Conservation (phyloP, 1,140 invertebrate species). For the Heliconius eleuchia region DNA sequence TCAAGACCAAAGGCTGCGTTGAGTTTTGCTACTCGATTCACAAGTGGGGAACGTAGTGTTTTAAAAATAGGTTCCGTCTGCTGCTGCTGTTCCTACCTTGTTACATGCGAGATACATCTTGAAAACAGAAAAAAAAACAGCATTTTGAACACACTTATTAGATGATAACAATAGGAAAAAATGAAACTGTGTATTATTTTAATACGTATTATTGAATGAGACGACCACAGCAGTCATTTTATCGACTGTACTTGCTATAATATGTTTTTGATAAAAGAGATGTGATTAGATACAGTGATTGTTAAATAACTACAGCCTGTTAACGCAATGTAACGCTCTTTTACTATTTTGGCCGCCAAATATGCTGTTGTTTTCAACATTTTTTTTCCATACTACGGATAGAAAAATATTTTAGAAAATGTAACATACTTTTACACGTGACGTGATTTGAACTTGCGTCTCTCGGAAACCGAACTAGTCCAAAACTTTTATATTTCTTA, state of each 20-base stretch:
- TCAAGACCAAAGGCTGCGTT: not conserved
- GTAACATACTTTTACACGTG: too few relatives aligned
- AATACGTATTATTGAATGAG: too few relatives aligned
- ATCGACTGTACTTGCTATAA: not conserved
- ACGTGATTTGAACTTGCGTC: too few relatives aligned
- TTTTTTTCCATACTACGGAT: not conserved
- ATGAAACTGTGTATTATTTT: too few relatives aligned
- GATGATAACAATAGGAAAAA: too few relatives aligned
- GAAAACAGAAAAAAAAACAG: too few relatives aligned
- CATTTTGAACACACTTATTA: too few relatives aligned
- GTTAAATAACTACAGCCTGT: not conserved
- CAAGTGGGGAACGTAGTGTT: not conserved
- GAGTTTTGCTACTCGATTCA: not conserved
- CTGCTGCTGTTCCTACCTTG: not conserved
- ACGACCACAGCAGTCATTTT: not conserved
- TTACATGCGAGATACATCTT: too few relatives aligned
- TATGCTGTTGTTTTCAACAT: not conserved
- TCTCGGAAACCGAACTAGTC: too few relatives aligned
- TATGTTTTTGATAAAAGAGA: not conserved
- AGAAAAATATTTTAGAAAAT: too few relatives aligned
- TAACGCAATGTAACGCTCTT: not conserved
- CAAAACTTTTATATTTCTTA: too few relatives aligned
- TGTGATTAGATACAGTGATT: not conserved
- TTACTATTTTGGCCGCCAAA: not conserved
- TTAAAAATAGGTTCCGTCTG: not conserved